Evolutionary conservation across 2,888 invertebrate species (phyloP).

Genomic region (Caenorhabditis sp.): DNA sequence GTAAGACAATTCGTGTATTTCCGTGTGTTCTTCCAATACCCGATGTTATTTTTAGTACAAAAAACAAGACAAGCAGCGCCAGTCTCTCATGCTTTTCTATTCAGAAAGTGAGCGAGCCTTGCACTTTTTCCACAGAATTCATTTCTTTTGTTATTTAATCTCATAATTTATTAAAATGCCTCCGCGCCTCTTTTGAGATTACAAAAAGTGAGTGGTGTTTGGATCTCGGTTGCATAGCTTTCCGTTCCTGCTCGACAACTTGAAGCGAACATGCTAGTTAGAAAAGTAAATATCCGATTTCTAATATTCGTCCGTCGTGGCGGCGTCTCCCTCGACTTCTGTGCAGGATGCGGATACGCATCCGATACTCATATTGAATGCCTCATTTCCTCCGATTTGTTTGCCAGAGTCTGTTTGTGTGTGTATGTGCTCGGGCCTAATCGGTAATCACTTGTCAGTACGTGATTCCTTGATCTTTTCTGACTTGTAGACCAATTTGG

Average conservation of each 20-base stretch:
- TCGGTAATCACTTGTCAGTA: slow-evolving; percentile 39
- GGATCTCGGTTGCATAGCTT: background rate
- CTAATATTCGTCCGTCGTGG: slow-evolving; percentile 1
- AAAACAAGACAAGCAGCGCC: no score
- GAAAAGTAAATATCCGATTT: slow-evolving; percentile 27
- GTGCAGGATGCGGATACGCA: background rate
- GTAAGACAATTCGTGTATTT: no score
- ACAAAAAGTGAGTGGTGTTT: background rate
- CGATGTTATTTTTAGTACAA: no score
- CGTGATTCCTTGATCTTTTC: slow-evolving; percentile 15
- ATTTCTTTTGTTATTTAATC: background rate
- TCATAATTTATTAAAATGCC: background rate
- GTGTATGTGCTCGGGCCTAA: background rate
- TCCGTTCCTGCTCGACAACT: background rate
- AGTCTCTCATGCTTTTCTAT: no score
- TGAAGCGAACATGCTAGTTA: background rate
- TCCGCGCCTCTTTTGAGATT: background rate
- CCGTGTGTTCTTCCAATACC: no score
- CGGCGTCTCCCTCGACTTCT: background rate
- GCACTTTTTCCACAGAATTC: no score
- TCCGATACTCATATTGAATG: slow-evolving; percentile 4
- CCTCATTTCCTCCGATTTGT: slow-evolving; percentile 23
- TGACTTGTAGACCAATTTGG: slow-evolving; percentile 25
- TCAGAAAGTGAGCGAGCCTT: no score
- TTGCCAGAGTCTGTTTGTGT: background rate